Percentiles rank a stretch among this genome's conserved stretches.
These are phyloP conservation scores for Eremobia ochroleuca DNA, from an alignment of 2,888 invertebrate species.

Conservation along the genomic window DNA sequence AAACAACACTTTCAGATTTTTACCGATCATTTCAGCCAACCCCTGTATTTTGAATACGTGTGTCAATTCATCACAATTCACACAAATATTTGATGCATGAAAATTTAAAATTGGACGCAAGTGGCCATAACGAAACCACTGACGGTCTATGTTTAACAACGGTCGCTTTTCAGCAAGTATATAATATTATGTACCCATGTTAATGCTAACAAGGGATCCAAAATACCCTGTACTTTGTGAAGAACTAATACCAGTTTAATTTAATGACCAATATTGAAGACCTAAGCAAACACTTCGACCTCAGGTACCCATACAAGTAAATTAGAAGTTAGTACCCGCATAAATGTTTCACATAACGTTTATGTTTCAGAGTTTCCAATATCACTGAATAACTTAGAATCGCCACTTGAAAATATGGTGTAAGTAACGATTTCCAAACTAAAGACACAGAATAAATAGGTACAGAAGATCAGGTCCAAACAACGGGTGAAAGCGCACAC, in stretches of 20 bases:
- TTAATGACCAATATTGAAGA: slow-evolving; percentile 47
- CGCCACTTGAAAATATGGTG: slow-evolving; percentile 61
- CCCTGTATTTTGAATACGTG: slow-evolving; percentile 33
- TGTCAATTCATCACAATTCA: slow-evolving; percentile 57
- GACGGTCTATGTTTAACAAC: slow-evolving; percentile 21
- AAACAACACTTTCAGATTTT: not conserved
- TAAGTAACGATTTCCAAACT: slow-evolving; percentile 59
- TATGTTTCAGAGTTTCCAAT: slow-evolving; percentile 56
- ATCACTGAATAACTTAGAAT: slow-evolving; percentile 57
- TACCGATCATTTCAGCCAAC: slow-evolving; percentile 11
- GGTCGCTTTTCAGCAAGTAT: slow-evolving; percentile 24
- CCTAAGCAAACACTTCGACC: slow-evolving; percentile 59
- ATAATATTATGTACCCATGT: not conserved
- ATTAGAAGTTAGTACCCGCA: slow-evolving; percentile 50
- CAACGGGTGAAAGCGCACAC: not conserved
- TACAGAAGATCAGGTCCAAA: not conserved
- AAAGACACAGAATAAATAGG: not conserved
- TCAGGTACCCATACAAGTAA: slow-evolving; percentile 53
- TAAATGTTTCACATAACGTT: slow-evolving; percentile 56
- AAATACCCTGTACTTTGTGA: slow-evolving; percentile 38
- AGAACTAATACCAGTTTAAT: slow-evolving; percentile 52
- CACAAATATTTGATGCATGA: slow-evolving; percentile 47
- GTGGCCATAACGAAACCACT: slow-evolving; percentile 3
- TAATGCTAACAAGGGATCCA: slow-evolving; percentile 23
- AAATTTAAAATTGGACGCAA: slow-evolving; percentile 46